Evolutionary conservation across 2,113 vertebrate genomes (phyloP).

Genomic region (Antechinus flavipes): DNA sequence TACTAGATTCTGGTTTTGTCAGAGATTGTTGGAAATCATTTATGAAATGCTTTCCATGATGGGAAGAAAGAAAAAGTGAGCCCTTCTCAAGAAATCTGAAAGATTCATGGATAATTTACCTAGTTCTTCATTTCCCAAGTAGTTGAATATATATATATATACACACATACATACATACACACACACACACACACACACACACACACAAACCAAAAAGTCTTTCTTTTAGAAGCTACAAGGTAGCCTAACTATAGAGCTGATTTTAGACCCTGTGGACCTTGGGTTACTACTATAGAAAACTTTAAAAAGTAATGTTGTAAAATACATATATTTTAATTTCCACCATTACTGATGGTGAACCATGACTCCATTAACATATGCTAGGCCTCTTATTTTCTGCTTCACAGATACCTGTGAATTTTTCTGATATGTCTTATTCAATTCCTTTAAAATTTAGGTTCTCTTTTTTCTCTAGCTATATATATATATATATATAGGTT

Average conservation of each 20-base stretch:
- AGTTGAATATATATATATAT: not conserved
- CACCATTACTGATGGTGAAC: not conserved
- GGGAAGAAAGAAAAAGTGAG: not conserved
- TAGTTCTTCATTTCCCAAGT: not conserved
- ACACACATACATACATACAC: too few species aligned
- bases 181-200: too few species aligned
- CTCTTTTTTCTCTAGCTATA: not conserved
- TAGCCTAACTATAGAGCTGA: slow-evolving; percentile 67
- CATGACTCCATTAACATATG: not conserved
- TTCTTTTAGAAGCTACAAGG: slow-evolving; percentile 77
- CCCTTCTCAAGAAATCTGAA: not conserved
- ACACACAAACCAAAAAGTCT: slow-evolving; percentile 49
- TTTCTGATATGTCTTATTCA: not conserved
- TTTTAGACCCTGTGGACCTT: slow-evolving; percentile 63
- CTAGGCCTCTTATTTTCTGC: not conserved
- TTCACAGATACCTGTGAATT: not conserved
- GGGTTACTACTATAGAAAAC: slow-evolving; percentile 74
- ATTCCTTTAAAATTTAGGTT: not conserved
- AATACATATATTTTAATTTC: not conserved
- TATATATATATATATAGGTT: too few species aligned
- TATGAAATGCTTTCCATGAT: not conserved
- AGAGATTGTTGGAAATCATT: not conserved
- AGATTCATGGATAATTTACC: not conserved
- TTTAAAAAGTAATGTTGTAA: slow-evolving; percentile 71
- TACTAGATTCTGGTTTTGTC: not conserved